Evolutionary conservation across 2,797 vertebrate species (phyloP), one percentile per base, ranked within the genome.

Genomic region (Lepilemur ruficaudatus): DNA sequence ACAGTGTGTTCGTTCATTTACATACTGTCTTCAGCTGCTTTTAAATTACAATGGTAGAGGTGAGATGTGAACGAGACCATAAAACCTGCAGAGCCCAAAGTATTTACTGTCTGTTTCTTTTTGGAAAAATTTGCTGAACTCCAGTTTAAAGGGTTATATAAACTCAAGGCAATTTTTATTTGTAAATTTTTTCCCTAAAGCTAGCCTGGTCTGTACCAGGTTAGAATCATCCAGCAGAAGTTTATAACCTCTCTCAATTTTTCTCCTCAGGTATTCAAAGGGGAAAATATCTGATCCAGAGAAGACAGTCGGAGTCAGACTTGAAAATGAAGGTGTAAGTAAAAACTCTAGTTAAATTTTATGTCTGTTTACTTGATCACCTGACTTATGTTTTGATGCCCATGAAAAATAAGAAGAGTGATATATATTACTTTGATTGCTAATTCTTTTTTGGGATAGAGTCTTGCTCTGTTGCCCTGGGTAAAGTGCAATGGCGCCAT

Each of bases 321-420:
- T 94, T 80, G 98, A 89, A 80, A 80, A 32, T 72, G 88, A 94
- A 93, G 84, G 69, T 96, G 98, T 98, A 95, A 98, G 98, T 91
- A 82, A 35, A 86, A 93, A 67, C 63, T 35, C 41, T 91, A 30
- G 35, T 83, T 93, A 70, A 78, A 70, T 82, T 85, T 89, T 69
- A 30, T 78, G 12, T 76, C 17, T 50, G 82, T 91, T 81, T 30
- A 10, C 30, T 83, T 28, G 92, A 82, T 94, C 6, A 63, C 5
- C 6, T 87, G 30, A 86, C 38, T 63, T 81, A 41, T 5, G 25
- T 89, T 95, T 94, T 83, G 81, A 28, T 95, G 30, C 43, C 32
- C 28, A 23, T 92, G 73, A 84, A 94, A 93, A 96, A 43, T 65
- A 72, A 96, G 67, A 78, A 88, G 70, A 78, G 23, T 43, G 6